Evolutionary conservation across 2,888 invertebrate genomes (phyloP).

Genomic region (Ephialtes manifestator): DNA sequence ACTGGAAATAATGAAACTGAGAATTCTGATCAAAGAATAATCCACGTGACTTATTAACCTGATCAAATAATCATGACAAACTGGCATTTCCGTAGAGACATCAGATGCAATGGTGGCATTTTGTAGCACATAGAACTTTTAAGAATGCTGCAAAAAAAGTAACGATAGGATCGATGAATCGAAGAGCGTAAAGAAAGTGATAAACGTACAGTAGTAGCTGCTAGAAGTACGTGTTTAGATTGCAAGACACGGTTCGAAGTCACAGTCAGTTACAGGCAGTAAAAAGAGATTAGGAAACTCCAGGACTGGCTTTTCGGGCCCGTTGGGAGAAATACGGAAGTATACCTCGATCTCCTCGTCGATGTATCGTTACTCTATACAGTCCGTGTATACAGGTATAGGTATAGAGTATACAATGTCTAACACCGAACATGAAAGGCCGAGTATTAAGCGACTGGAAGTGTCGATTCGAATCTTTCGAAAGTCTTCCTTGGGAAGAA

Average conservation of each 20-base stretch:
- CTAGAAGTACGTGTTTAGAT: constrained; percentile 74
- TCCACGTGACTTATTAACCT: background rate
- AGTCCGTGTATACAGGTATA: background rate
- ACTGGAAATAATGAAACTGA: background rate
- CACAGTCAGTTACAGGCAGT: constrained; percentile 82
- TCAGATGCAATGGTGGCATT: too few relatives aligned
- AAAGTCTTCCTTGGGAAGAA: constrained; percentile 28
- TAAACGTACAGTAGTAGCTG: constrained; percentile 54
- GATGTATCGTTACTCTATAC: background rate
- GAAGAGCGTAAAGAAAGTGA: constrained; percentile 45
- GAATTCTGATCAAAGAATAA: background rate
- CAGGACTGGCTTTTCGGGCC: constrained; percentile 71
- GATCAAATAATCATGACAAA: background rate
- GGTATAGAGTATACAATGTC: constrained; percentile 16
- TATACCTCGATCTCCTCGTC: constrained; percentile 55
- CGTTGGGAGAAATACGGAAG: constrained; percentile 71
- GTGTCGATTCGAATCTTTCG: constrained; percentile 40
- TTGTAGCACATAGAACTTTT: too few relatives aligned
- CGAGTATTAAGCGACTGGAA: constrained; percentile 45
- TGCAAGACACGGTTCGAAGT: constrained; percentile 78
- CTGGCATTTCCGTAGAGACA: too few relatives aligned
- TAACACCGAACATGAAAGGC: constrained; percentile 44
- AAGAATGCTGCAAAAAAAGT: background rate
- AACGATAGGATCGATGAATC: constrained; percentile 53
- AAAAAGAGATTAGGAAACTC: constrained; percentile 83